Evolutionary conservation across 2,888 invertebrate species (phyloP).

Genomic region (Macrophya alboannulata): DNA sequence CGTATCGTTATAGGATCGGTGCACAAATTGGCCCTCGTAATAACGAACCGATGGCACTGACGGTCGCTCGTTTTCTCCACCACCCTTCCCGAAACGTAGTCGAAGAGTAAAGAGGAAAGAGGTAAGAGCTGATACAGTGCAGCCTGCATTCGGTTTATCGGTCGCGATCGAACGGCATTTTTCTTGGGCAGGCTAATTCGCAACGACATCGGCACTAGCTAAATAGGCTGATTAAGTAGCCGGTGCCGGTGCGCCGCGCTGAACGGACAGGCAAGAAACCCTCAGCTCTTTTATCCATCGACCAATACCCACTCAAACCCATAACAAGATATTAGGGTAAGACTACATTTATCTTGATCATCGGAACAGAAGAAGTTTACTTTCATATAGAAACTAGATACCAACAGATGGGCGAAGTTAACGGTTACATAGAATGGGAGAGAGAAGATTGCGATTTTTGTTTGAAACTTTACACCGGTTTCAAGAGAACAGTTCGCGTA

Average conservation of each 20-base stretch:
- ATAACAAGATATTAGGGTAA: conserved; percentile 21
- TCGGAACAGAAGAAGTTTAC: background rate
- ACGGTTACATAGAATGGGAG: background rate
- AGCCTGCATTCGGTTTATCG: conserved; percentile 60
- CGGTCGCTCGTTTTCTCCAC: conserved; percentile 14
- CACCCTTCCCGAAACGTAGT: background rate
- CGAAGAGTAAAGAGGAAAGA: conserved; percentile 17
- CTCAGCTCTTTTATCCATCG: background rate
- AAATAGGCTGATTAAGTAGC: conserved; percentile 69
- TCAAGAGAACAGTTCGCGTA: background rate
- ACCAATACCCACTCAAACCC: conserved; percentile 3
- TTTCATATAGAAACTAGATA: background rate
- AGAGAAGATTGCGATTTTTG: background rate
- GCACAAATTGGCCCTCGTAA: conserved; percentile 67
- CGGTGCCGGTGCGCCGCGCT: conserved; percentile 59
- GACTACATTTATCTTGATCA: background rate
- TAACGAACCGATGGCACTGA: conserved; percentile 61
- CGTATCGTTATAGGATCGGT: conserved; percentile 57
- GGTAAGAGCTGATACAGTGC: conserved; percentile 44
- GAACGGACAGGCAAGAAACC: conserved; percentile 18
- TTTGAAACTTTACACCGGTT: background rate
- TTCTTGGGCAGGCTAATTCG: conserved; percentile 62
- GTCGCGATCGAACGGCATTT: conserved; percentile 60
- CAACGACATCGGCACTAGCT: conserved; percentile 67
- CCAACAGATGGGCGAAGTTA: background rate